phyloP scores from a whole-genome alignment of 2,797 vertebrate species.

The Eospalax fontanierii region DNA sequence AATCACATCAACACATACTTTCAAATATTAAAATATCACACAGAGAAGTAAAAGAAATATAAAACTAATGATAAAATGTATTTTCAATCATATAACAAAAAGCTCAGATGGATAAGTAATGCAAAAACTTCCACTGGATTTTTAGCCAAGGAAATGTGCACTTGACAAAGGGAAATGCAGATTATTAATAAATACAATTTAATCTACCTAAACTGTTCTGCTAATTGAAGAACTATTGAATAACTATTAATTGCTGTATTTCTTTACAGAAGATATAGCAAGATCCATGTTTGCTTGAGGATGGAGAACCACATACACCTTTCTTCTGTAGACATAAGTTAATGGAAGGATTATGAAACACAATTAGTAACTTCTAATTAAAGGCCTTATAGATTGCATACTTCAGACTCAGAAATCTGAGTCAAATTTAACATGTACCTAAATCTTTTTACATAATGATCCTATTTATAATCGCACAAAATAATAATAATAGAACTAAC shows the following conservation, averaged over 20 bases:
- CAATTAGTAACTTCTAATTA: not conserved
- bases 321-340: not conserved
- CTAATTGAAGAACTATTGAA: conserved; percentile 57
- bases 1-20: not conserved
- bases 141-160: conserved; percentile 31
- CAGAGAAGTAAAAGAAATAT: not conserved
- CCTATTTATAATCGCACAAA: not conserved
- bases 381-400: not conserved
- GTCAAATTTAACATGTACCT: not conserved
- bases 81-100: conserved; percentile 50
- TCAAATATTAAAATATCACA: conserved; percentile 9
- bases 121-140: not conserved
- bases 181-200: conserved; percentile 30
- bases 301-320: not conserved
- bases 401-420: not conserved
- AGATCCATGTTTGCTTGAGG: not conserved
- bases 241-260: not conserved
- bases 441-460: not conserved
- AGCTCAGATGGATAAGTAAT: not conserved
- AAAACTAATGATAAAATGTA: conserved; percentile 18
- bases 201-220: conserved; percentile 41
- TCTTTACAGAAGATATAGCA: not conserved
- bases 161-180: conserved; percentile 17
- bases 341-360: not conserved
- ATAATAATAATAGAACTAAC: not conserved